Conservation (phyloP, 2,113 vertebrate species). For the Anguilla japonica region DNA sequence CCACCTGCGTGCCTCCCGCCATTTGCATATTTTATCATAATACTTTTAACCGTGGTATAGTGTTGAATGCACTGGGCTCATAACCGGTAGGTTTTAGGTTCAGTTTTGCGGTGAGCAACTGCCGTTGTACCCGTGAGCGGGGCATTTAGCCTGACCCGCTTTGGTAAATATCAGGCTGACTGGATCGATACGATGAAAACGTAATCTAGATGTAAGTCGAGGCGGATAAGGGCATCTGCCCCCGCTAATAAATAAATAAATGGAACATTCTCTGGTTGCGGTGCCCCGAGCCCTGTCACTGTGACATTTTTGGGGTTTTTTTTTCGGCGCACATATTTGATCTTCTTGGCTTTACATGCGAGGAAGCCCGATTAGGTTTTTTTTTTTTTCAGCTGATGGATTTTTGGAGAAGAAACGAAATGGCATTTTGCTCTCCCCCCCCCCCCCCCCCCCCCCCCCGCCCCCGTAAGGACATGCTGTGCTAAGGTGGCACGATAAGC, state of each 20-base stretch:
- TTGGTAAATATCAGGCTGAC: neutral
- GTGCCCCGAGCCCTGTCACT: neutral
- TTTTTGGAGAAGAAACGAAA: neutral
- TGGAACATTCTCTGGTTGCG: neutral
- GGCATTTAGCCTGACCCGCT: neutral
- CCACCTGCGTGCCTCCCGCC: neutral
- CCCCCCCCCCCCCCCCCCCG: too few relatives aligned
- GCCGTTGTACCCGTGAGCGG: neutral
- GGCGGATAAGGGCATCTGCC: neutral
- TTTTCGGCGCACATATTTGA: neutral
- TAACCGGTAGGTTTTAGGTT: neutral
- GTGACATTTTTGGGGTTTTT: neutral
- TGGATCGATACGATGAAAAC: neutral
- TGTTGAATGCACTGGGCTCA: neutral
- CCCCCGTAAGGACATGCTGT: neutral
- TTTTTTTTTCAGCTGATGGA: neutral
- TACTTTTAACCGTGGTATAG: neutral
- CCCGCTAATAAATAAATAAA: slow-evolving; percentile 2
- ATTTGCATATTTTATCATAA: neutral
- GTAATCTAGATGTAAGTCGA: neutral
- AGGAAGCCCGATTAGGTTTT: neutral
- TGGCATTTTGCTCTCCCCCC: neutral
- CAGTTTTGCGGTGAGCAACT: neutral
- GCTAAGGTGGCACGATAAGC: neutral
- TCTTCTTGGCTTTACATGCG: neutral